Base-by-base conservation (phyloP, 1,140 invertebrate genomes). In the Panulirus ornatus region DNA sequence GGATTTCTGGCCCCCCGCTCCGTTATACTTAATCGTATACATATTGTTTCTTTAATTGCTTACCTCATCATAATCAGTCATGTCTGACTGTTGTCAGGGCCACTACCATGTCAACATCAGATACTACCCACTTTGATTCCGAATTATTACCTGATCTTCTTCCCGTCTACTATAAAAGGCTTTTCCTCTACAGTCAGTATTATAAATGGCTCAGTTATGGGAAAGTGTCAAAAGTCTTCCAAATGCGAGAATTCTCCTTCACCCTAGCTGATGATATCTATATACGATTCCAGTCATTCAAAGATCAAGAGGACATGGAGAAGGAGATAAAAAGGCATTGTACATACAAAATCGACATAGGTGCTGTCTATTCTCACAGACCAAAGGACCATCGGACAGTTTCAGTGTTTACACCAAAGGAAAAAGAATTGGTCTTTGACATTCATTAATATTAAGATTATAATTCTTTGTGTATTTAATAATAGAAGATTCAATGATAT, bases 351-450 rank as follows among this genome's bases (percentile, higher is more conserved):
- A 98, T 99, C 93, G 99, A 99, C 95, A 98, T 99, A 93, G 99
- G 99, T 71, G 97, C 98, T 51, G 96, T 99, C 30, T 99, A 98
- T 93, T 96, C 95, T 94, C 93, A 93, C 84, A 94, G 96, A 94
- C 96, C 96, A 0, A 95, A 95, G 93, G 94, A 95, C 58, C 94
- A 95, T 86, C 94, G 95, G 89, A 95, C 94, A n/a, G 93, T 95
- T 8, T 92, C 93, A 38, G 94, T 94, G 66, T 95, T 95, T 93
- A 93, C 93, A 86, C 95, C 96, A 11, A 92, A 95, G 1, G 96
- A 97, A 93, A 97, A 98, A 94, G 99, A 99, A 95, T 94, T 99
- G 19, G 98, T 99, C 1, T 99, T 99, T 95, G 99, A 99, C 96
- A 99, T 99, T 93, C 99, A 99, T 95, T n/a, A n/a, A n/a, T n/a